phyloP scores from a whole-genome alignment of 2,113 vertebrate genomes.

The Osmerus mordax region DNA sequence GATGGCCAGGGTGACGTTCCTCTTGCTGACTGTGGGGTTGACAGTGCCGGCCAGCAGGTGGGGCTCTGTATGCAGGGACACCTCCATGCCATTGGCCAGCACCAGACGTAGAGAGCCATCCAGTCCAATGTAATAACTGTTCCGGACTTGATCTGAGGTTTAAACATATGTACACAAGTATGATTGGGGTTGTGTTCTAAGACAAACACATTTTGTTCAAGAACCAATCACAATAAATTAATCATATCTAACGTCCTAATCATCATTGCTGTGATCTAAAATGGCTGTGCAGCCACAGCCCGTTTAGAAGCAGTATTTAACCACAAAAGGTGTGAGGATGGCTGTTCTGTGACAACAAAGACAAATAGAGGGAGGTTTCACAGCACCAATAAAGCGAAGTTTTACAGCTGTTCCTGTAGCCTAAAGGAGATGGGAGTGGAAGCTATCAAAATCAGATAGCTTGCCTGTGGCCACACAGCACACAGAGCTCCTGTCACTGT shows the following conservation, averaged over 20 bases:
- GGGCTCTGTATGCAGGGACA: constrained; percentile 92
- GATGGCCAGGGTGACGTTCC: constrained; percentile 93
- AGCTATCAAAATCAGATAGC: constrained; percentile 55
- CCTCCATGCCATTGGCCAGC: constrained; percentile 95
- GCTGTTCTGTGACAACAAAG: constrained; percentile 55
- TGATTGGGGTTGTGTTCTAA: constrained; percentile 4
- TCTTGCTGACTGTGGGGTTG: constrained; percentile 93
- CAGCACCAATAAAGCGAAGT: constrained; percentile 60
- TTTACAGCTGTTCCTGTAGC: constrained; percentile 67
- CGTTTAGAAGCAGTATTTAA: constrained; percentile 53
- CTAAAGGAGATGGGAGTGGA: constrained; percentile 53
- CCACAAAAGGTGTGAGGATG: constrained; percentile 49
- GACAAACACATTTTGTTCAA: too few species aligned
- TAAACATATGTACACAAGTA: constrained; percentile 14
- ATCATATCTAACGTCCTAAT: constrained; percentile 11
- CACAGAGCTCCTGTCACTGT: constrained; percentile 37
- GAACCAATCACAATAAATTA: too few species aligned
- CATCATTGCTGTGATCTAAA: constrained; percentile 47
- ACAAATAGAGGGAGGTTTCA: constrained; percentile 60
- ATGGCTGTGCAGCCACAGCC: constrained; percentile 55
- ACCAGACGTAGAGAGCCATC: constrained; percentile 91
- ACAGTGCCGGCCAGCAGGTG: constrained; percentile 93
- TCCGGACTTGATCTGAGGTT: constrained; percentile 90
- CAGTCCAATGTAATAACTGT: constrained; percentile 94
- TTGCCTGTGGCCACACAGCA: constrained; percentile 48